Percentiles rank a stretch among this genome's conserved stretches.
These are phyloP conservation scores for Palythoa grandiflora DNA, from an alignment of 92 coral and sea anemone species.

Conservation along the genomic window DNA sequence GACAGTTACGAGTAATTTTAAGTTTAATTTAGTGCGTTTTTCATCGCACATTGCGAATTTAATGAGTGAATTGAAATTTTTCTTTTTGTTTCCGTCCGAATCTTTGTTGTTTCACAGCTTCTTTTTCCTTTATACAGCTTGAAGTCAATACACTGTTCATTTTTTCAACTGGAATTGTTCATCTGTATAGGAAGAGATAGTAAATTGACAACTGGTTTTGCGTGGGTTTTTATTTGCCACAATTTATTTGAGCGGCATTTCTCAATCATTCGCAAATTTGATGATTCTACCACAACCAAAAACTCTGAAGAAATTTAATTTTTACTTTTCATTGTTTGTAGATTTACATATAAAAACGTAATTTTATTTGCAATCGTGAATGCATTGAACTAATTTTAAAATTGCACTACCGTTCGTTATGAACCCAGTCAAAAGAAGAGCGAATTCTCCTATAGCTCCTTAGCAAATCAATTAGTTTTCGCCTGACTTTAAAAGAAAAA, in stretches of 20 bases:
- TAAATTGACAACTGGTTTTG: conserved; percentile 4
- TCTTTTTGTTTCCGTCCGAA: conserved; percentile 27
- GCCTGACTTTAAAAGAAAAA: neutral
- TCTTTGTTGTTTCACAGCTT: conserved; percentile 37
- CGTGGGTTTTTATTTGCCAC: neutral
- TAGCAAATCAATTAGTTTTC: neutral
- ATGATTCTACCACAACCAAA: neutral
- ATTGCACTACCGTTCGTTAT: neutral
- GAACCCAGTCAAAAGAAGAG: neutral
- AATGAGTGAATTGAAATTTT: conserved; percentile 33
- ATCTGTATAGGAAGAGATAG: neutral
- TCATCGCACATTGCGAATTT: conserved; percentile 31
- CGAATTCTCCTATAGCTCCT: too few relatives aligned
- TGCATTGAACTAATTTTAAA: neutral
- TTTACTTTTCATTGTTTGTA: neutral
- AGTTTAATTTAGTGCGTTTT: conserved; percentile 31
- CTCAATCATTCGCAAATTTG: neutral
- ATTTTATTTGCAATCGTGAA: neutral
- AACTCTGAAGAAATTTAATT: neutral
- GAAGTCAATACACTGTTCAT: conserved; percentile 44
- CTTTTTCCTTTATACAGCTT: neutral
- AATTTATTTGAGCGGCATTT: neutral
- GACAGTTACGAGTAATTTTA: neutral
- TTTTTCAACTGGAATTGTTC: conserved; percentile 9
- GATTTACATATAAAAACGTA: neutral